Evolutionary conservation across 2,113 vertebrate genomes (phyloP).

Genomic region (Carassius carassius): DNA sequence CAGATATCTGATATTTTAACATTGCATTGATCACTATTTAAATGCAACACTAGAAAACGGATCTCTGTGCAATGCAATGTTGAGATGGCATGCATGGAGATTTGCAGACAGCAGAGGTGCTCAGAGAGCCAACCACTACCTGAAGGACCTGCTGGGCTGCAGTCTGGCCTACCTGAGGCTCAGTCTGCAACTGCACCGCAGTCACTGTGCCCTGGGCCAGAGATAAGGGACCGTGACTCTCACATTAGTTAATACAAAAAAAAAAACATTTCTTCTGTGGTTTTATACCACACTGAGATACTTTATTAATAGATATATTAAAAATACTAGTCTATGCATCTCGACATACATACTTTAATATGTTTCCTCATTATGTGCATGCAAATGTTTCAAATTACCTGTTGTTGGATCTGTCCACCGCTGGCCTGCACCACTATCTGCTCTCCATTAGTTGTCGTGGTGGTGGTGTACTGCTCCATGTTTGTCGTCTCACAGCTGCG

Average conservation of each 20-base stretch:
- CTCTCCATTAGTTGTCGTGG: slow-evolving; percentile 83
- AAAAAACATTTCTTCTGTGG: background rate
- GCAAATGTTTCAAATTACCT: slow-evolving; percentile 75
- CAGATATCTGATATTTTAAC: background rate
- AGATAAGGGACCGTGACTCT: slow-evolving; percentile 72
- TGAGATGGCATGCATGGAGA: slow-evolving; percentile 48
- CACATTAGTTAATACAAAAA: background rate
- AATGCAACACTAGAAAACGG: background rate
- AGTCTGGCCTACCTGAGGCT: slow-evolving; percentile 95
- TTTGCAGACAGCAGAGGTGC: slow-evolving; percentile 19
- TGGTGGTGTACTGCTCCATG: slow-evolving; percentile 95
- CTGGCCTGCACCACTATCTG: slow-evolving; percentile 94
- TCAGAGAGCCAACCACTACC: slow-evolving; percentile 96
- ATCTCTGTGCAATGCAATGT: slow-evolving; percentile 37
- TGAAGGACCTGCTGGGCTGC: slow-evolving; percentile 99
- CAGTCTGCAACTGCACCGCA: slow-evolving; percentile 98
- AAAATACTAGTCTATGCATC: background rate
- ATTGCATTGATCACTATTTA: background rate
- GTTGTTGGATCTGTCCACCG: slow-evolving; percentile 93
- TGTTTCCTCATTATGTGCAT: background rate
- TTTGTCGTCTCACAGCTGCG: slow-evolving; percentile 28
- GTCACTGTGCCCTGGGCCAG: slow-evolving; percentile 98
- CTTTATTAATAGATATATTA: background rate
- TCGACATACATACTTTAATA: background rate
- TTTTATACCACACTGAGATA: background rate